phyloP scores from a whole-genome alignment of 2,113 vertebrate species.

The Benitochromis conjunctus region DNA sequence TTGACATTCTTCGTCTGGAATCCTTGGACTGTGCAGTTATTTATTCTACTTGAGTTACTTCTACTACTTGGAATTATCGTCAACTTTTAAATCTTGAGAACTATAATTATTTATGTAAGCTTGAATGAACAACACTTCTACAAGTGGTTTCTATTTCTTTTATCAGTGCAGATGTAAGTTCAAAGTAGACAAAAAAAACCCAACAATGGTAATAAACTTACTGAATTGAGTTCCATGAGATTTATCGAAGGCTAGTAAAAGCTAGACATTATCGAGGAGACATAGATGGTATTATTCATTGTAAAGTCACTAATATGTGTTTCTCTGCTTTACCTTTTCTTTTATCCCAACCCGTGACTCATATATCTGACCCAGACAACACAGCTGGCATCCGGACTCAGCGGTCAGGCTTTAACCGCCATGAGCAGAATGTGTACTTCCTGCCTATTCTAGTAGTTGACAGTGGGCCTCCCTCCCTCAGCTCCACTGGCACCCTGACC shows the following conservation, averaged over 20 bases:
- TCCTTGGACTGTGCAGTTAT: not conserved
- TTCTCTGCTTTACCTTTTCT: constrained; percentile 9
- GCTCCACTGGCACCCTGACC: constrained; percentile 95
- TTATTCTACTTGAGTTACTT: not conserved
- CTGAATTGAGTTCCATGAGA: not conserved
- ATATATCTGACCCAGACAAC: constrained; percentile 78
- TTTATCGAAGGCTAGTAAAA: not conserved
- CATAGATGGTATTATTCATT: not conserved
- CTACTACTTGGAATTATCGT: not conserved
- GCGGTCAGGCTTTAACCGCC: constrained; percentile 88
- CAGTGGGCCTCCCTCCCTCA: constrained; percentile 88
- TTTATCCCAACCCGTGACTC: not conserved
- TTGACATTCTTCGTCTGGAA: not conserved
- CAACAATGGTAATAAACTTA: not conserved
- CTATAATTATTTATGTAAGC: not conserved
- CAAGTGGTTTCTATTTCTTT: not conserved
- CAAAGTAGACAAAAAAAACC: not conserved
- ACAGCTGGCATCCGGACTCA: constrained; percentile 88
- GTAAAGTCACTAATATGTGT: not conserved
- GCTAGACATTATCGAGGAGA: not conserved
- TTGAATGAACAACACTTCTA: not conserved
- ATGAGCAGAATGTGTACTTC: constrained; percentile 92
- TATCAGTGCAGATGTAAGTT: not conserved
- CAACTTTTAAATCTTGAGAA: not conserved
- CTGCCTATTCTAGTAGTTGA: constrained; percentile 94